phyloP scores from a whole-genome alignment of 1,140 invertebrate species.

The Sitophilus oryzae region DNA sequence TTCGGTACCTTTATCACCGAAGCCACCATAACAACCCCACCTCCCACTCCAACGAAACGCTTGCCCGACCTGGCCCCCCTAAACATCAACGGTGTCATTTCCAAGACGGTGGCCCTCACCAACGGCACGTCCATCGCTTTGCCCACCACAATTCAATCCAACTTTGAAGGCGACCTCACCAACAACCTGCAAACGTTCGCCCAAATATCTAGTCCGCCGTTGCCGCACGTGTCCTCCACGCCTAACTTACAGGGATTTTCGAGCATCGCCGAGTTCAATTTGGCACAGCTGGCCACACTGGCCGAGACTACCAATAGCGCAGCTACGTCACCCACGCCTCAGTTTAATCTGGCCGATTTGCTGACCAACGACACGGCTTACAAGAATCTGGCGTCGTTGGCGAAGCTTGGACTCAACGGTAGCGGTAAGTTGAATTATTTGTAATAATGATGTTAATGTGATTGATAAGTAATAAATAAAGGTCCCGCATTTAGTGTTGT shows the following conservation, averaged over 20 bases:
- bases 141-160: conserved; percentile 65
- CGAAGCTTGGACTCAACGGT: conserved; percentile 63
- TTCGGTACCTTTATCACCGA: conserved; percentile 69
- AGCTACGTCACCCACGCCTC: conserved; percentile 59
- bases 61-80: conserved; percentile 25
- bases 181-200: conserved; percentile 44
- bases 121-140: conserved; percentile 55
- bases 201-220: conserved; percentile 47
- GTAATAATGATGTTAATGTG: no score
- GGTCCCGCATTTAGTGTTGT: no score
- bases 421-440: conserved; percentile 25
- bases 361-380: conserved; percentile 72
- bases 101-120: conserved; percentile 14
- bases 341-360: conserved; percentile 66
- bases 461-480: no score
- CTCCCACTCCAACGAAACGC: conserved; percentile 4
- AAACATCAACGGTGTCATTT: conserved; percentile 29
- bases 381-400: conserved; percentile 82
- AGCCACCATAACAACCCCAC: conserved; percentile 21
- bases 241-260: conserved; percentile 50
- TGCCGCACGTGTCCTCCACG: conserved; percentile 44
- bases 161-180: conserved; percentile 61
- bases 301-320: conserved; percentile 60
- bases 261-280: conserved; percentile 77
- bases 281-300: conserved; percentile 72